Base-by-base conservation (phyloP, 92 coral and sea anemone genomes). In the Porites cylindrica region DNA sequence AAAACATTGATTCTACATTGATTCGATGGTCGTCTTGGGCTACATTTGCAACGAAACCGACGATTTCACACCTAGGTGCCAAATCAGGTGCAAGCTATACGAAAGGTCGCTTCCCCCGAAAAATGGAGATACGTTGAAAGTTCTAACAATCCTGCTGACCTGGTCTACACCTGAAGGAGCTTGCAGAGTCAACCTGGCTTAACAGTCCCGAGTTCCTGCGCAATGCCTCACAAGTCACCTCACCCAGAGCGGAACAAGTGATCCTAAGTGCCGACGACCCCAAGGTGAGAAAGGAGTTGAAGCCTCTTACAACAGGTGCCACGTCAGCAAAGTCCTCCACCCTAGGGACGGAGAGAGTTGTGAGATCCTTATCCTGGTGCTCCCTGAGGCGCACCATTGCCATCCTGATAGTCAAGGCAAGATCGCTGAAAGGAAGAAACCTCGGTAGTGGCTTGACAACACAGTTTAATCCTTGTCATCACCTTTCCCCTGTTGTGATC, bases 231-330 rank as follows among this genome's bases (percentile, higher is more conserved):
- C 13, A 58, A 7, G 77, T 80, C 51, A 86, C 90, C 7, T 24
- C 63, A 16, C 64, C 72, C 47, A 82, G 75, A 1, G 87, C 90
- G 1, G 90, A 85, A 0, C 88, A 78, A 19, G 68, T 81, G 21
- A 80, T 72, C 32, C 76, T 63, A 17, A 84, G 90, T 19, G 83
- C 63, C 18, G 81, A 80, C 8, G 93, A 90, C 32, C 93, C 90
- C 51, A 90, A 90, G 82, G 84, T 86, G 63, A 72, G 85, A 2
- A 72, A 72, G 76, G 63, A 85, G 67, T 62, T 85, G 51, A 58
- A 23, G 8, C 51, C 66, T 58, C 65, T 77, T 72, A 60, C 63
- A 51, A 62, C 86, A 7, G 65, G 67, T 64, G 10, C 52, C 11
- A 72, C 62, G 76, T 56, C 58, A 72, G 20, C 38, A 1, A 23